A percentile compares a stretch with the other conserved stretches of the same genome.
Conservation (phyloP, 2,797 vertebrate genomes). For the Todus mexicanus region DNA sequence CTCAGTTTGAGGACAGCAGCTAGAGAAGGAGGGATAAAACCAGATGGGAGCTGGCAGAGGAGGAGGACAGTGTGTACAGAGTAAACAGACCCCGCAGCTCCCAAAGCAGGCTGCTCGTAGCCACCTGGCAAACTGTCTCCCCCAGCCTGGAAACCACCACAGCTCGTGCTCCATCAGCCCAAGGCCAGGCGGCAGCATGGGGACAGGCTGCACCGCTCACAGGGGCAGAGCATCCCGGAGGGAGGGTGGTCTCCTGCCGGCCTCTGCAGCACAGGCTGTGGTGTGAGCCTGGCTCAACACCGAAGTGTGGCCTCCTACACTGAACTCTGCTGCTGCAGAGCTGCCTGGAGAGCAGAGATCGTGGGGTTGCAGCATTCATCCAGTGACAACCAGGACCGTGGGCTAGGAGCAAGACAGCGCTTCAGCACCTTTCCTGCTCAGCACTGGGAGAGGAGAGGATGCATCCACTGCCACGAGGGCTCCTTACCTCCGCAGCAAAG, state of each 20-base stretch:
- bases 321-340: not conserved
- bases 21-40: not conserved
- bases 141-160: fast-evolving
- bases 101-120: not conserved
- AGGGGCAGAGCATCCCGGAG: fast-evolving
- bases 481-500: constrained; percentile 81
- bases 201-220: not conserved
- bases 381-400: not conserved
- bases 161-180: not conserved
- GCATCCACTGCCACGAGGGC: fast-evolving
- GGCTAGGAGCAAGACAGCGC: not conserved
- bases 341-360: not conserved
- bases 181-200: not conserved
- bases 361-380: not conserved
- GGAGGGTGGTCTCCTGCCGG: not conserved
- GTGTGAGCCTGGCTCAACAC: not conserved
- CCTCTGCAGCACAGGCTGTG: not conserved
- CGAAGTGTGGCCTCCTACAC: not conserved
- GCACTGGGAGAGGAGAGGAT: not conserved
- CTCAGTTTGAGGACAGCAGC: not conserved
- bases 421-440: not conserved
- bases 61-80: constrained; percentile 8
- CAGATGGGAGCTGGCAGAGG: not conserved
- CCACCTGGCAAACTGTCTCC: not conserved
- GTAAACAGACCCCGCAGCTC: constrained; percentile 18